phyloP scores from a whole-genome alignment of 1,140 invertebrate genomes.

The Brachionus rubens region DNA sequence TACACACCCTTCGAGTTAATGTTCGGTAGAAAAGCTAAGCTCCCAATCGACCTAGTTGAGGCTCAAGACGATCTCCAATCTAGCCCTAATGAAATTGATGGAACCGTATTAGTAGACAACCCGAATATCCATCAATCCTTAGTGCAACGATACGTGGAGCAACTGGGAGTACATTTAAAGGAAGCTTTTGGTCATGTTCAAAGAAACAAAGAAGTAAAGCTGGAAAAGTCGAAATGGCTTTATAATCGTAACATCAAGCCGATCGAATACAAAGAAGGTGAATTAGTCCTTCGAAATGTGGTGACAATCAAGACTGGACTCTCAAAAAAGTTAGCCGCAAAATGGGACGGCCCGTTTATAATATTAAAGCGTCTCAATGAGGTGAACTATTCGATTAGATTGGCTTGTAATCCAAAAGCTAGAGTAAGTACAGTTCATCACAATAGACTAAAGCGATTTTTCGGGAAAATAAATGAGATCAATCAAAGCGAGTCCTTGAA shows the following conservation, averaged over 20 bases:
- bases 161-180: not conserved
- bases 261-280: not conserved
- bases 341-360: constrained; percentile 1
- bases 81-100: no score
- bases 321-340: not conserved
- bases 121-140: not conserved
- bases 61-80: no score
- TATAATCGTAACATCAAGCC: not conserved
- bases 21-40: constrained; percentile 16
- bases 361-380: not conserved
- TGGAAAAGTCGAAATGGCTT: not conserved
- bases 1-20: constrained; percentile 16
- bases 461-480: no score
- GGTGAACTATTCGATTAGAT: not conserved
- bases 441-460: not conserved
- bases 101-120: no score
- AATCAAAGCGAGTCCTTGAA: no score
- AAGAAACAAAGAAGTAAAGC: not conserved
- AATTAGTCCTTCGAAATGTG: not conserved
- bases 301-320: not conserved
- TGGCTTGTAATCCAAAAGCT: not conserved
- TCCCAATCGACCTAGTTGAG: not conserved
- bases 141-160: not conserved
- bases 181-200: not conserved
- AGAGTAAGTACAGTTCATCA: not conserved